A percentile compares a stretch with the other conserved stretches of the same genome.
These are phyloP conservation scores for Bos taurus DNA, from an alignment of 2,113 vertebrate species.

Conservation along the genomic window ARS-UCD2.0 NC_037338.1:90741001-90741500, in stretches of 20 bases:
- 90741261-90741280: background rate
- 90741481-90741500: background rate
- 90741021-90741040: accelerated
- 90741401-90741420: background rate
- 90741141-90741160: accelerated
- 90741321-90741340: background rate
- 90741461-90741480: background rate
- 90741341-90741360: background rate
- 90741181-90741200: accelerated
- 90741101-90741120: accelerated
- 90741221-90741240: background rate
- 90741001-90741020: too few species aligned
- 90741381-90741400: background rate
- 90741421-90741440: background rate
- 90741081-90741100: accelerated
- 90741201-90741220: accelerated
- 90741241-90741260: background rate
- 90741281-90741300: background rate
- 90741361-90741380: background rate
- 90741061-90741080: accelerated
- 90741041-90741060: accelerated
- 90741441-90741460: background rate
- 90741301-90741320: background rate
- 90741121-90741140: accelerated
- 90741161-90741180: accelerated